Conservation (phyloP, 2,888 invertebrate genomes). For the Myopa tessellatipennis region DNA sequence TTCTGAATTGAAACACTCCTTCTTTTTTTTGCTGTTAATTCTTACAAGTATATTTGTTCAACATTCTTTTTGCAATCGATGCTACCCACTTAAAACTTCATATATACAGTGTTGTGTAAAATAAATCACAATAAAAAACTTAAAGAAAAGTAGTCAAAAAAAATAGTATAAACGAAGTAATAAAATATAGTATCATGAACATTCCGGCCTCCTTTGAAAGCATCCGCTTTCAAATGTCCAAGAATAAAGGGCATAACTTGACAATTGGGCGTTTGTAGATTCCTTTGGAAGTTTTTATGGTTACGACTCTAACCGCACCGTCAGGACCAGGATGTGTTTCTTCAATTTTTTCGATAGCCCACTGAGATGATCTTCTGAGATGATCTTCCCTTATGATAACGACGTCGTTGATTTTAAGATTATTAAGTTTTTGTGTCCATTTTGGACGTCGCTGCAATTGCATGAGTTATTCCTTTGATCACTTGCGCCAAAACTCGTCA, state of each 20-base stretch:
- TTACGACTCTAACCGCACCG: conserved; percentile 43
- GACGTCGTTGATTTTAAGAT: conserved; percentile 37
- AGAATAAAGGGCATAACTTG: conserved; percentile 14
- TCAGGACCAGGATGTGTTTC: conserved; percentile 51
- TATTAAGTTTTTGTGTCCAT: conserved; percentile 30
- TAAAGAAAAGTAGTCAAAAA: no score
- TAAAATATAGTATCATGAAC: not conserved
- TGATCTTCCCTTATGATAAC: conserved; percentile 41
- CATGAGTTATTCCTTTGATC: conserved; percentile 36
- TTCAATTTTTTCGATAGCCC: conserved; percentile 50
- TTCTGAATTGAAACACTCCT: no score
- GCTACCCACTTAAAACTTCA: no score
- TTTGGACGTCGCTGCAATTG: conserved; percentile 41
- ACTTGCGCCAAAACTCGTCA: conserved; percentile 40
- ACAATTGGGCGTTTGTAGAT: conserved; percentile 7
- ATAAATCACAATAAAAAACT: no score
- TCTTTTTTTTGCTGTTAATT: no score
- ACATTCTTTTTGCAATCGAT: no score
- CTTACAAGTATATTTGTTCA: no score
- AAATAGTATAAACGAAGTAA: no score
- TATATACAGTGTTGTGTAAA: no score
- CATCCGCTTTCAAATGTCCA: conserved; percentile 23
- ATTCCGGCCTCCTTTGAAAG: not conserved
- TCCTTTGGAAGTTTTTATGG: conserved; percentile 20
- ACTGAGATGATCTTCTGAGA: conserved; percentile 44